Conservation (phyloP, 1,140 invertebrate genomes). For the Drosophila obscura region DNA sequence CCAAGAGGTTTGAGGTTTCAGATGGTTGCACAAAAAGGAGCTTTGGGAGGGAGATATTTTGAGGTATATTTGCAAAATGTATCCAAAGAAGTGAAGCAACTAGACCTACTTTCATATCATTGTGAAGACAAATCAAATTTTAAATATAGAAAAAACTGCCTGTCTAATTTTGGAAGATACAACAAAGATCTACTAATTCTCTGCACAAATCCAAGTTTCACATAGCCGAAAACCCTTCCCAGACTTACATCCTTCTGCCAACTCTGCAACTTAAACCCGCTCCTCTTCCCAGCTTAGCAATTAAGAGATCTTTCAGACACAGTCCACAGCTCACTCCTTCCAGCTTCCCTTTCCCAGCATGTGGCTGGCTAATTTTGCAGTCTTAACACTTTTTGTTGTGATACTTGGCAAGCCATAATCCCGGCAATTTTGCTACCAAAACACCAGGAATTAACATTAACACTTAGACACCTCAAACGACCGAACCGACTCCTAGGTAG, state of each 20-base stretch:
- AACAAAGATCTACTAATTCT: constrained; percentile 7
- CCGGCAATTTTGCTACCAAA: constrained; percentile 73
- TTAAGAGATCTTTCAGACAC: constrained; percentile 48
- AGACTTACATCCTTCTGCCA: no score
- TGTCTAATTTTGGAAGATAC: background rate
- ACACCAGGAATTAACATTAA: constrained; percentile 52
- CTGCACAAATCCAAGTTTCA: background rate
- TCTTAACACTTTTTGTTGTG: constrained; percentile 48
- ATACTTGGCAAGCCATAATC: constrained; percentile 52
- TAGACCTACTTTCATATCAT: background rate
- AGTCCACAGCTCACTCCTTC: constrained; percentile 2
- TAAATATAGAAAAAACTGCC: background rate
- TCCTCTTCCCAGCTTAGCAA: constrained; percentile 40
- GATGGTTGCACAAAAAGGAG: constrained; percentile 8
- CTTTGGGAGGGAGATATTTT: background rate
- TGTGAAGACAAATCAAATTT: no score
- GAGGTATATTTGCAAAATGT: background rate
- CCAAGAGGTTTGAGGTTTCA: constrained; percentile 7
- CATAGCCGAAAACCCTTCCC: no score
- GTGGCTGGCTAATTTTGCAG: constrained; percentile 58
- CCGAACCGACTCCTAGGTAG: constrained; percentile 18
- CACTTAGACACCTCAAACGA: constrained; percentile 27
- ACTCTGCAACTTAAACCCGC: background rate
- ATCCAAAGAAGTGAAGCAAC: no score
- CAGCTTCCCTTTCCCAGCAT: constrained; percentile 54